These are phyloP conservation scores for Oasisia sp. DNA, from an alignment of 2,888 invertebrate species.

Conservation along the genomic window DNA sequence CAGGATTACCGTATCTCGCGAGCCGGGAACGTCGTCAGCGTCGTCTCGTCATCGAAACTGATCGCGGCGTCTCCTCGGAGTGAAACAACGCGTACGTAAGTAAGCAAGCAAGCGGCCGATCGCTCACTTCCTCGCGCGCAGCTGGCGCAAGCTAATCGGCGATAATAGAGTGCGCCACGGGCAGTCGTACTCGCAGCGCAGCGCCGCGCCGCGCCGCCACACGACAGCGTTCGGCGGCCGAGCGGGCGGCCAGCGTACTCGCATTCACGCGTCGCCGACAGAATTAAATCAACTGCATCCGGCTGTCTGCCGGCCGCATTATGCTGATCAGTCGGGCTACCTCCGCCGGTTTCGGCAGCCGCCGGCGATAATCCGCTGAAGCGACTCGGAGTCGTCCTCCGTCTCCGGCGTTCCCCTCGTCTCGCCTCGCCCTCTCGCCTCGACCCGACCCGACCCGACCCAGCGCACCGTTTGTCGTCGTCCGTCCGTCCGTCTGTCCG, in stretches of 20 bases:
- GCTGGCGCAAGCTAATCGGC: constrained; percentile 5
- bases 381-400: background rate
- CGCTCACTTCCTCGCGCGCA: background rate
- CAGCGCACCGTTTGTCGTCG: background rate
- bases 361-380: background rate
- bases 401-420: background rate
- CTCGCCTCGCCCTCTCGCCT: no score
- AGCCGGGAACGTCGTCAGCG: background rate
- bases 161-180: constrained; percentile 1
- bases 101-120: background rate
- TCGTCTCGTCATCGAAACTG: background rate
- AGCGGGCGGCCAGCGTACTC: background rate
- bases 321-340: background rate
- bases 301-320: background rate
- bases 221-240: background rate
- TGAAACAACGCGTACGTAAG: background rate
- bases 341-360: constrained; percentile 1
- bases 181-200: background rate
- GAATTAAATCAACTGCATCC: background rate
- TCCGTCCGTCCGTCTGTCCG: background rate
- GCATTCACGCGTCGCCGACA: constrained; percentile 9
- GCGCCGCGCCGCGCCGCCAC: background rate
- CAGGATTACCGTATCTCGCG: background rate
- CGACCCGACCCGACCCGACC: no score
- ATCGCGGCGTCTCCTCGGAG: background rate